phyloP scores from a whole-genome alignment of 2,113 vertebrate genomes.

The Forbesichthys papilliferus region DNA sequence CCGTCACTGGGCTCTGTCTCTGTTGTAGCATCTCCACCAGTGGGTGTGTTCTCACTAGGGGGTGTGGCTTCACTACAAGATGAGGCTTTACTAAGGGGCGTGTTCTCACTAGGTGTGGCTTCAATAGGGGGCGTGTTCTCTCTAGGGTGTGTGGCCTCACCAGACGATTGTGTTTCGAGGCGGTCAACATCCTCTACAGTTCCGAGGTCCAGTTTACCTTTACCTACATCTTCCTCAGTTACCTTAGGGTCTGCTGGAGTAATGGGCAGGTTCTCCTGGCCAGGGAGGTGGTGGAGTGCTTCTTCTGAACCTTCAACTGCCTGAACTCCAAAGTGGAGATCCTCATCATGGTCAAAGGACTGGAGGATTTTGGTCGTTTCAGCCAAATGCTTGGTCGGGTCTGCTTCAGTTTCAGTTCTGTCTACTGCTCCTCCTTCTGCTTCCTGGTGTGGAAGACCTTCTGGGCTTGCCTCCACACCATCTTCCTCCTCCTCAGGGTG shows the following conservation, averaged over 20 bases:
- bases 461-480: not conserved
- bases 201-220: constrained; percentile 14
- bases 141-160: not conserved
- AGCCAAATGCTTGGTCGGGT: constrained; percentile 30
- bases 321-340: constrained; percentile 9
- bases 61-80: no score
- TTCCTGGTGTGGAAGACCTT: not conserved
- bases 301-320: constrained; percentile 12
- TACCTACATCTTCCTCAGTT: constrained; percentile 12
- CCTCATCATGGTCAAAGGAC: constrained; percentile 3
- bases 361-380: constrained; percentile 49
- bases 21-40: not conserved
- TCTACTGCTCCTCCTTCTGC: no score
- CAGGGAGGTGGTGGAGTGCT: no score
- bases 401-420: not conserved
- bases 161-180: not conserved
- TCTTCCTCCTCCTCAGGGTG: not conserved
- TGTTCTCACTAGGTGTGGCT: no score
- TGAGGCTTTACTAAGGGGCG: no score
- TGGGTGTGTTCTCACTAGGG: no score
- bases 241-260: constrained; percentile 13
- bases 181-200: not conserved
- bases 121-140: no score
- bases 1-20: constrained; percentile 7
- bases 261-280: constrained; percentile 37